These are phyloP conservation scores for Epizoanthus rinbou DNA, from an alignment of 92 coral and sea anemone genomes.

Conservation along the genomic window DNA sequence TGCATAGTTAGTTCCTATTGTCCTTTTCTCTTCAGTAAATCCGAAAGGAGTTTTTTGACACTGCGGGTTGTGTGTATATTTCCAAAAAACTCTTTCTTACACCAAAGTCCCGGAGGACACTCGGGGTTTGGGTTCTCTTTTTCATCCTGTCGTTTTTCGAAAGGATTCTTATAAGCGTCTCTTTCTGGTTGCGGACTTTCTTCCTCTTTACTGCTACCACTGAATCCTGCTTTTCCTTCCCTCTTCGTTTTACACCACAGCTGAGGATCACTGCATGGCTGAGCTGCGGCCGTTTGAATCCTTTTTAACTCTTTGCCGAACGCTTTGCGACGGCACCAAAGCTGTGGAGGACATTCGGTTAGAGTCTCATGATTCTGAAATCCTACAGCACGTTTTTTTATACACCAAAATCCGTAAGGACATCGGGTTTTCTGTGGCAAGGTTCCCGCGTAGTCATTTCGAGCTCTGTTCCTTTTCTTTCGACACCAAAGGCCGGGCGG, in stretches of 20 bases:
- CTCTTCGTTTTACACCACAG: too few relatives aligned
- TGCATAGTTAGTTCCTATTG: not conserved
- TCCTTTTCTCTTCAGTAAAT: not conserved
- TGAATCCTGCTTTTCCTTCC: not conserved
- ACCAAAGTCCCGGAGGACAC: constrained; percentile 36
- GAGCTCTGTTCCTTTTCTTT: constrained; percentile 23
- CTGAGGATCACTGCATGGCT: too few relatives aligned
- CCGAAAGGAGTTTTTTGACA: not conserved
- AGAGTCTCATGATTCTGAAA: constrained; percentile 21
- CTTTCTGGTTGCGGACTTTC: not conserved
- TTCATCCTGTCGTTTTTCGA: not conserved
- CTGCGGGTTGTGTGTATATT: not conserved
- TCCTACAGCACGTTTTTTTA: constrained; percentile 15
- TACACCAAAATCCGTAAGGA: constrained; percentile 29
- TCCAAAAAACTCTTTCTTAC: constrained; percentile 7
- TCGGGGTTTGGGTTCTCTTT: not conserved
- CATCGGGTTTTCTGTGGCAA: constrained; percentile 21
- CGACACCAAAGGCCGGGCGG: constrained; percentile 96
- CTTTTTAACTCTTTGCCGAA: not conserved
- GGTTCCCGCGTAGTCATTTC: not conserved
- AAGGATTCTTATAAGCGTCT: not conserved
- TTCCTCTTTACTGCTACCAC: not conserved
- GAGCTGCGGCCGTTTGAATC: not conserved
- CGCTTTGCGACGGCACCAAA: constrained; percentile 17
- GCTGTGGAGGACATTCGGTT: constrained; percentile 15